Percentiles rank a stretch among this genome's conserved stretches.
Conservation (phyloP, 1,140 invertebrate genomes). For the Wiebesia pumilae region DNA sequence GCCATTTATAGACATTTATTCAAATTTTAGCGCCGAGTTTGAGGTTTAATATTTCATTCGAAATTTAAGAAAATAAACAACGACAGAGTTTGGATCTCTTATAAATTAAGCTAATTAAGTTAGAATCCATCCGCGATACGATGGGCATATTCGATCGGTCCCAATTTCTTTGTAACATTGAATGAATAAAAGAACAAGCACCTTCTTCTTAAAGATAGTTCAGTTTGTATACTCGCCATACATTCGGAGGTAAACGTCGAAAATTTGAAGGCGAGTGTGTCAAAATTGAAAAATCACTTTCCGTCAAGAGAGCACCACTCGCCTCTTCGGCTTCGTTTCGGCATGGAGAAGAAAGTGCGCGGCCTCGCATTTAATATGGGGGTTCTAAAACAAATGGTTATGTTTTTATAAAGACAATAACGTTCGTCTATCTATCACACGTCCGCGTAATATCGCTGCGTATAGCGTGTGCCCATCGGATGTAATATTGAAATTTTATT, state of each 20-base stretch:
- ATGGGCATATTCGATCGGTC: neutral
- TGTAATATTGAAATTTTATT: conserved; percentile 74
- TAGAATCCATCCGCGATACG: neutral
- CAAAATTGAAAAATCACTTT: conserved; percentile 51
- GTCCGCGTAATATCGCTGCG: conserved; percentile 70
- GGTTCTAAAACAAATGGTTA: conserved; percentile 72
- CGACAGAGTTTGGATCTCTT: neutral
- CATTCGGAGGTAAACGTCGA: conserved; percentile 31
- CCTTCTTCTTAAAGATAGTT: neutral
- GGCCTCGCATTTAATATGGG: conserved; percentile 63
- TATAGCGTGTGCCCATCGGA: conserved; percentile 63
- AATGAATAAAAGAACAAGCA: conserved; percentile 31
- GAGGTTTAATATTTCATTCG: neutral
- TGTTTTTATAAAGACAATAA: conserved; percentile 75
- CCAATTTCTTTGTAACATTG: neutral
- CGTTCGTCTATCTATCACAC: conserved; percentile 73
- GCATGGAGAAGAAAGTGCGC: neutral
- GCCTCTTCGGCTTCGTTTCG: neutral
- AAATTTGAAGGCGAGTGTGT: conserved; percentile 33
- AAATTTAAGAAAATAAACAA: neutral
- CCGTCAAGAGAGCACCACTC: neutral
- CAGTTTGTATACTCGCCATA: conserved; percentile 42
- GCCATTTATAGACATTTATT: no score
- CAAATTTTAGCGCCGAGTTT: neutral
- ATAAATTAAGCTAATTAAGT: conserved; percentile 21